Conservation (phyloP, 2,888 invertebrate genomes). For the Cryptus viduatorius region DNA sequence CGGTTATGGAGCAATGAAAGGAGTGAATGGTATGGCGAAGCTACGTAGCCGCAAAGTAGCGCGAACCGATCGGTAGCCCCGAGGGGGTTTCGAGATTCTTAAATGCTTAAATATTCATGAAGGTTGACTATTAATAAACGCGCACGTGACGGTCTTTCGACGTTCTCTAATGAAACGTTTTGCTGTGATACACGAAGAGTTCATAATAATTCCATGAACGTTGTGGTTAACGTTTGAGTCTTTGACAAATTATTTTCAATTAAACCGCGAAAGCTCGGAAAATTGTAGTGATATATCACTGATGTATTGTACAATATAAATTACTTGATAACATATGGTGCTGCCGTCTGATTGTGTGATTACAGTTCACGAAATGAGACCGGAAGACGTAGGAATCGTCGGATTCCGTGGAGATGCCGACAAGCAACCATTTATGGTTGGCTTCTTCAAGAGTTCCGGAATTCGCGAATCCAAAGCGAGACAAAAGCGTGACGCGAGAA, state of each 20-base stretch:
- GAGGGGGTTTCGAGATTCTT: slow-evolving; percentile 76
- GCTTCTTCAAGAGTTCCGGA: slow-evolving; percentile 91
- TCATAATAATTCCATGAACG: slow-evolving; percentile 38
- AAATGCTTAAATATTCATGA: slow-evolving; percentile 82
- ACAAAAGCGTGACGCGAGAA: slow-evolving; percentile 87
- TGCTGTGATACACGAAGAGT: slow-evolving; percentile 42
- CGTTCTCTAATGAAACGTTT: slow-evolving; percentile 77
- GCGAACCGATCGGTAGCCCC: slow-evolving; percentile 51
- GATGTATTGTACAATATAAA: slow-evolving; percentile 40
- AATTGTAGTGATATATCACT: slow-evolving; percentile 14
- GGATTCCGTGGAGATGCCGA: slow-evolving; percentile 92
- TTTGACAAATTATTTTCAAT: slow-evolving; percentile 34
- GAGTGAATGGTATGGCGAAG: slow-evolving; percentile 59
- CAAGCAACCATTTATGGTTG: slow-evolving; percentile 96
- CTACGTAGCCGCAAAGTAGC: slow-evolving; percentile 37
- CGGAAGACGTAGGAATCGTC: slow-evolving; percentile 94
- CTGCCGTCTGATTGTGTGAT: slow-evolving; percentile 70
- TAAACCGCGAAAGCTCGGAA: slow-evolving; percentile 23
- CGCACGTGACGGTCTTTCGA: slow-evolving; percentile 72
- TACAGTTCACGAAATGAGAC: slow-evolving; percentile 92
- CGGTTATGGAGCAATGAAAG: slow-evolving; percentile 39
- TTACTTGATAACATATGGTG: slow-evolving; percentile 52
- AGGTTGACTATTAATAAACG: slow-evolving; percentile 83
- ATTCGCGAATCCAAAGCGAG: slow-evolving; percentile 86
- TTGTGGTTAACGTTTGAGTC: slow-evolving; percentile 4